Base-by-base conservation (phyloP, 2,888 invertebrate species). In the Psylliodes chrysocephalus region DNA sequence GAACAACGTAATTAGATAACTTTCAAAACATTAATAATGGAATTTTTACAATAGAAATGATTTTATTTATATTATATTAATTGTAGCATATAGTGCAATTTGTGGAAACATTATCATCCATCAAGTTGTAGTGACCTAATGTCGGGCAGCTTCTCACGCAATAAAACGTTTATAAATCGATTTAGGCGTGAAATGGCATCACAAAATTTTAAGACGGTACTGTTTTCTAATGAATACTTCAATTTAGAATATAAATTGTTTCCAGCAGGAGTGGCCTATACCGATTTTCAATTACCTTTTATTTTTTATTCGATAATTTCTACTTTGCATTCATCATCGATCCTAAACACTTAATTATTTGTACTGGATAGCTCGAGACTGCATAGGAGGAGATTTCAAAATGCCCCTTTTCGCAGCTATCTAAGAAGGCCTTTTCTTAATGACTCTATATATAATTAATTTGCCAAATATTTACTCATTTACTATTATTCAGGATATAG, bases 121-220 rank as follows among this genome's bases (percentile, higher is more conserved):
- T 59, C 59, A 57, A 57, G 47, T 59, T 49, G 49, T 35, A 49
- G 15, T 57, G 49, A 49, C 49, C 47, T 59, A 25, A 59, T 59
- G 59, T 59, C 49, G 14, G 59, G 28, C 57, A 35, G 40, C 35
- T 40, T 51, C 59, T 49, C 59, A 59, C 59, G 59, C 59, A 59
- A 59, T 59, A 59, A 59, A 59, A 49, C 49, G 59, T 59, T 59
- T 59, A 59, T 59, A 59, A 59, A 59, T 25, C 59, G 49, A 59
- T 59, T 59, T 59, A 59, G 49, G 49, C 38, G 49, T 59, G 49
- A 59, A 59, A 59, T 49, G 40, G 59, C 60, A 60, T 60, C 60
- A 52, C 47, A 54, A 60, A 46, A 49, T 38, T 62, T 42, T 8
- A 54, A 56, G 51, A 55, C 62, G 51, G 42, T 51, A 62, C 62